phyloP scores from a whole-genome alignment of 2,113 vertebrate genomes.

The Megaceryle maxima region DNA sequence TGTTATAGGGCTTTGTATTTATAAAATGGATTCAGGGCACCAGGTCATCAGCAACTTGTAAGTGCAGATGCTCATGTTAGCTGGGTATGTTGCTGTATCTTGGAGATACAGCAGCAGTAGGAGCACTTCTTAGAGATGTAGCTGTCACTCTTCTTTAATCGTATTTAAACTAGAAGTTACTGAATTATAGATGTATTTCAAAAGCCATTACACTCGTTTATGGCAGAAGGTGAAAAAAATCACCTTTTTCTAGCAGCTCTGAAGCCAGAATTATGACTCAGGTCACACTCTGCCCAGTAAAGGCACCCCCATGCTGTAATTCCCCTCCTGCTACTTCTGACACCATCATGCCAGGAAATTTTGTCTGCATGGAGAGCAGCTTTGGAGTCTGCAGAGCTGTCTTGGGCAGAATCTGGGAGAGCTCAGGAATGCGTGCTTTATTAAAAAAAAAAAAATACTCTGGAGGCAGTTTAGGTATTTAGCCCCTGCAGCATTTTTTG shows the following conservation, averaged over 20 bases:
- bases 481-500: slow-evolving; percentile 30
- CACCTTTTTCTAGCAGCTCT: neutral
- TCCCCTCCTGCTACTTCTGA: neutral
- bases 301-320: neutral
- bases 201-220: neutral
- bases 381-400: neutral
- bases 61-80: neutral
- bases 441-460: neutral
- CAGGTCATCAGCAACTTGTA: neutral
- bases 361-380: neutral
- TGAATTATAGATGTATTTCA: neutral
- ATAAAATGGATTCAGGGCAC: neutral
- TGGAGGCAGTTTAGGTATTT: slow-evolving; percentile 48
- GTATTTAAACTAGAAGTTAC: neutral
- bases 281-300: neutral
- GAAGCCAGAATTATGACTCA: neutral
- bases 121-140: neutral
- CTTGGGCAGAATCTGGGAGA: neutral
- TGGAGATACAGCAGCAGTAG: neutral
- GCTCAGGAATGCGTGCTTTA: neutral
- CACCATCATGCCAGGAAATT: neutral
- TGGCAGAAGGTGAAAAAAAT: neutral
- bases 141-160: neutral
- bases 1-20: neutral
- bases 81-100: accelerated